Conservation (phyloP, 2,797 vertebrate genomes). For the Sebastes taczanowskii region DNA sequence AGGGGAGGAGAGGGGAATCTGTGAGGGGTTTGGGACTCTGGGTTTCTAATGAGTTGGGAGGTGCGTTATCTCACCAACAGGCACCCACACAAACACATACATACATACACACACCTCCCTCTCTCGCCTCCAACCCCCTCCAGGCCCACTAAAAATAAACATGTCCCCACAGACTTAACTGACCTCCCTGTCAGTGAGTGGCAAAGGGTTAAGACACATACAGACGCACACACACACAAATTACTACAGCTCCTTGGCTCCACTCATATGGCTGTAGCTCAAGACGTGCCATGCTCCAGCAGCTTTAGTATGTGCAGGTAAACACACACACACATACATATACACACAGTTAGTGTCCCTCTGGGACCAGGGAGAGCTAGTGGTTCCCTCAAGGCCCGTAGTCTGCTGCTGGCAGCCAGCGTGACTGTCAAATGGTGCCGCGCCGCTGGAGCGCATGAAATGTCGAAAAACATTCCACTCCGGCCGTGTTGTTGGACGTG, state of each 20-base stretch:
- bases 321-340: slow-evolving; percentile 67
- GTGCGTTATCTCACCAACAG: slow-evolving; percentile 77
- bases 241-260: slow-evolving; percentile 70
- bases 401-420: slow-evolving; percentile 70
- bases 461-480: slow-evolving; percentile 71
- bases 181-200: slow-evolving; percentile 80
- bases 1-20: slow-evolving; percentile 59
- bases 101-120: slow-evolving; percentile 51
- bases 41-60: slow-evolving; percentile 77
- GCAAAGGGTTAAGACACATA: slow-evolving; percentile 77
- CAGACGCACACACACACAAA: slow-evolving; percentile 63
- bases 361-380: slow-evolving; percentile 56
- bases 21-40: slow-evolving; percentile 61
- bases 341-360: slow-evolving; percentile 68
- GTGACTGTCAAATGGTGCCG: slow-evolving; percentile 69
- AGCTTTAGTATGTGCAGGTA: slow-evolving; percentile 73
- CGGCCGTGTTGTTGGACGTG: slow-evolving; percentile 66
- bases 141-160: slow-evolving; percentile 81
- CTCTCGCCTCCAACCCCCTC: slow-evolving; percentile 64
- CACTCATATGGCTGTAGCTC: slow-evolving; percentile 60
- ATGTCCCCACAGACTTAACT: slow-evolving; percentile 79
- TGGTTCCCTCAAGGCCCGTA: slow-evolving; percentile 75
- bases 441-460: slow-evolving; percentile 66
- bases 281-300: slow-evolving; percentile 66
- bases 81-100: slow-evolving; percentile 64